Percentiles rank a stretch among this genome's conserved stretches.
Evolutionary conservation across 1,140 invertebrate species (phyloP).

Genomic region (Ceratitis capitata): DNA sequence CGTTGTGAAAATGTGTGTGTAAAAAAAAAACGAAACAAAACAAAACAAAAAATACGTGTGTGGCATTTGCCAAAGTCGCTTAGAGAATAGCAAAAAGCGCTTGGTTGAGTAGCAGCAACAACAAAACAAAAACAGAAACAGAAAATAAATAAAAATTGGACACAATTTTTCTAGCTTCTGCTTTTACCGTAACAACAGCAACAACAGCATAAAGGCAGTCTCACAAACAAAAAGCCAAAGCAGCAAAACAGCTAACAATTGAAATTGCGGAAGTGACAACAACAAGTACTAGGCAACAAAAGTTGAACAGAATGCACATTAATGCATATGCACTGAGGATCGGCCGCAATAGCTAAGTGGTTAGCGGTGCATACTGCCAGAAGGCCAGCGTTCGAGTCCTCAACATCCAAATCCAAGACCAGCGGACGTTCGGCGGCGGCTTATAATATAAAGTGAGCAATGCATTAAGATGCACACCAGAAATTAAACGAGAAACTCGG

Average conservation of each 20-base stretch:
- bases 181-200: neutral
- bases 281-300: too few species aligned
- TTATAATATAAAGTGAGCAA: too few species aligned
- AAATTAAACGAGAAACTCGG: too few species aligned
- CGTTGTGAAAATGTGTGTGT: neutral
- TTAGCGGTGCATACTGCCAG: too few species aligned
- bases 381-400: too few species aligned
- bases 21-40: too few species aligned
- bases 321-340: neutral
- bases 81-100: neutral
- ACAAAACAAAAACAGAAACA: neutral
- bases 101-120: neutral
- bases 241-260: neutral
- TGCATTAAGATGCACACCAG: too few species aligned
- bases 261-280: slow-evolving; percentile 18
- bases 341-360: too few species aligned
- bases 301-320: neutral
- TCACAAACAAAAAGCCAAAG: neutral
- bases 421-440: too few species aligned
- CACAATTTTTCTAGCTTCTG: slow-evolving; percentile 16
- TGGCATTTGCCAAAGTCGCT: neutral
- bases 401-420: too few species aligned
- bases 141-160: neutral
- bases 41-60: too few species aligned
- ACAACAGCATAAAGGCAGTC: neutral